Percentiles rank a stretch among this genome's conserved stretches.
Conservation (phyloP, 2,797 vertebrate species). For the Agapornis canus region DNA sequence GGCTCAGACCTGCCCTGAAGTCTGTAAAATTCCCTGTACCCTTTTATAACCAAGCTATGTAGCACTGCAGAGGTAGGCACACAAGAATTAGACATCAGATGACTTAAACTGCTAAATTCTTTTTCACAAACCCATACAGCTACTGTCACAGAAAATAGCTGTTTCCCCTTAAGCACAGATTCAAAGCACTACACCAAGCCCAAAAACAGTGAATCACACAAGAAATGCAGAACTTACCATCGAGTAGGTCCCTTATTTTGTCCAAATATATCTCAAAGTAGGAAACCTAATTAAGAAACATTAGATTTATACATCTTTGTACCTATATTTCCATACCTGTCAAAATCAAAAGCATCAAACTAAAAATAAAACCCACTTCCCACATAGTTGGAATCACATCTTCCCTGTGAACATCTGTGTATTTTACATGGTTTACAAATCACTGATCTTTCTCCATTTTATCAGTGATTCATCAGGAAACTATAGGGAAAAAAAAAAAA, state of each 20-base stretch:
- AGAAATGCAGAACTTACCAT: constrained; percentile 80
- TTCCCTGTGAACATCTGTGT: neutral
- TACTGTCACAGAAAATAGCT: neutral
- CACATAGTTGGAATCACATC: neutral
- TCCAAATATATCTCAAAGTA: constrained; percentile 98
- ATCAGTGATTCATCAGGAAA: neutral
- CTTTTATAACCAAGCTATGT: neutral
- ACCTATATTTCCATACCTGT: neutral
- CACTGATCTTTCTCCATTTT: neutral
- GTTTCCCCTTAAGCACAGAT: neutral
- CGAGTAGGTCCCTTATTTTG: constrained; percentile 93
- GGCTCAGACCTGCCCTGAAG: neutral
- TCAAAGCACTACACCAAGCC: neutral
- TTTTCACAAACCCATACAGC: neutral
- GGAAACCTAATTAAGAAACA: constrained; percentile 84
- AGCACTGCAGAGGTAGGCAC: neutral
- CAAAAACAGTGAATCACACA: neutral
- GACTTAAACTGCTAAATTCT: neutral
- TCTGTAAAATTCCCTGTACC: neutral
- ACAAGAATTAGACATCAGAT: neutral
- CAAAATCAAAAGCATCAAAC: neutral
- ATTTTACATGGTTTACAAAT: neutral
- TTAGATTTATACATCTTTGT: neutral
- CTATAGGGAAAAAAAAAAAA: neutral
- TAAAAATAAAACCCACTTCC: neutral